Base-by-base conservation (phyloP, 1,140 invertebrate species). In the Micrasema minimum region DNA sequence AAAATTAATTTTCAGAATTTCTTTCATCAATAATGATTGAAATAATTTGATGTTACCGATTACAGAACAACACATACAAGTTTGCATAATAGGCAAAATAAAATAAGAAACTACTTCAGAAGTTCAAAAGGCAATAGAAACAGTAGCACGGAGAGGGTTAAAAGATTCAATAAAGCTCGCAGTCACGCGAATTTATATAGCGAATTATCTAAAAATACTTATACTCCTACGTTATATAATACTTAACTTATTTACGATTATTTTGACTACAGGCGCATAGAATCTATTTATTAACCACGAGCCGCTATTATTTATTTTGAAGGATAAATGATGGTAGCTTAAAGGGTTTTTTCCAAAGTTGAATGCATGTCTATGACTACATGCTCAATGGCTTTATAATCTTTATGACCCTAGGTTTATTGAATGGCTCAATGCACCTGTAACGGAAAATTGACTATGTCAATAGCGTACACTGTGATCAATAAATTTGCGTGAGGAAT, bases 181-280 rank as follows among this genome's bases (percentile, higher is more conserved):
- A 12, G 23, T 22, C 69, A 65, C 69, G 59, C 57, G n/a, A 20
- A 16, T 2, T 20, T 23, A 14, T 61, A 45, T 18, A 41, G 55
- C 22, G 20, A 18, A 57, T 71, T 66, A 71, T 71, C 66, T 71
- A 71, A 55, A 11, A 14, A n/a, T 20, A 62, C 41, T n/a, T n/a
- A 2, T 37, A 43, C 9, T 22, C 37, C 12, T 43, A 12, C 38
- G 20, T 43, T 22, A 43, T 16, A 9, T 10, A 45, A 22, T 22
- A 23, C 11, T 45, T 9, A 2, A 14, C 43, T 12, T 43, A 12
- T 20, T n/a, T n/a, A n/a, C n/a, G n/a, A n/a, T n/a, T 16, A 14
- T 38, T 16, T 59, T 38, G 37, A 38, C 5, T 38, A 11, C 11
- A 6, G 5, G 11, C 11, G 11, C 5, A 38, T 38, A 38, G 11